phyloP scores from a whole-genome alignment of 2,797 vertebrate species.

The Rhinichthys osculus region DNA sequence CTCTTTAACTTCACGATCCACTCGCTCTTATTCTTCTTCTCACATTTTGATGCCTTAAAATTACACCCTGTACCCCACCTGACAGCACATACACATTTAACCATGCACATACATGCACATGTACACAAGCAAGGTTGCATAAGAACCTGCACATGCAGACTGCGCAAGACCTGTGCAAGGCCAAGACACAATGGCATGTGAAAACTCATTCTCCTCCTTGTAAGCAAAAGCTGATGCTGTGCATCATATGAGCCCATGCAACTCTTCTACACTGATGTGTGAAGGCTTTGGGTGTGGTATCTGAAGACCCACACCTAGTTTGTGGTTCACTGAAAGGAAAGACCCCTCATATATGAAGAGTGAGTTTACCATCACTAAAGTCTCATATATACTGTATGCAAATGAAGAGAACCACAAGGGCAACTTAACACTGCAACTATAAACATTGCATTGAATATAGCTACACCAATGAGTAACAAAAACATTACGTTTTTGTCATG shows the following conservation, averaged over 20 bases:
- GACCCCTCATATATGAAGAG: slow-evolving; percentile 12
- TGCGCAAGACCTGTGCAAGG: neutral
- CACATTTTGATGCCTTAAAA: slow-evolving; percentile 38
- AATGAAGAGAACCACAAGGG: slow-evolving; percentile 7
- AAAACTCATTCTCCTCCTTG: slow-evolving; percentile 28
- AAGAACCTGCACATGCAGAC: slow-evolving; percentile 7
- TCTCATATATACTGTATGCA: neutral
- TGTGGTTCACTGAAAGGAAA: slow-evolving; percentile 37
- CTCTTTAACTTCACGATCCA: neutral
- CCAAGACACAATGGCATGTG: slow-evolving; percentile 34
- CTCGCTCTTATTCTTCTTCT: neutral
- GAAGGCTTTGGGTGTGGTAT: slow-evolving; percentile 46
- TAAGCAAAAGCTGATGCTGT: slow-evolving; percentile 6
- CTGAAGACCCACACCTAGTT: slow-evolving; percentile 38
- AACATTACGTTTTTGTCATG: neutral
- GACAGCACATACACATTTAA: neutral
- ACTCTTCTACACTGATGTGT: slow-evolving; percentile 25
- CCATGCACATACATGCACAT: slow-evolving; percentile 22
- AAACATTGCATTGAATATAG: neutral
- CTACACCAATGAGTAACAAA: neutral
- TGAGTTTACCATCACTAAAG: neutral
- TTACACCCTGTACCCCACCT: slow-evolving; percentile 15
- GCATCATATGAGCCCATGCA: slow-evolving; percentile 2
- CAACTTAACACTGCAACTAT: neutral
- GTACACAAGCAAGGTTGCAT: slow-evolving; percentile 39